These are phyloP conservation scores for Ptychodera flava DNA, from an alignment of 35 echinoderm and acorn worm genomes.

Conservation along the genomic window DNA sequence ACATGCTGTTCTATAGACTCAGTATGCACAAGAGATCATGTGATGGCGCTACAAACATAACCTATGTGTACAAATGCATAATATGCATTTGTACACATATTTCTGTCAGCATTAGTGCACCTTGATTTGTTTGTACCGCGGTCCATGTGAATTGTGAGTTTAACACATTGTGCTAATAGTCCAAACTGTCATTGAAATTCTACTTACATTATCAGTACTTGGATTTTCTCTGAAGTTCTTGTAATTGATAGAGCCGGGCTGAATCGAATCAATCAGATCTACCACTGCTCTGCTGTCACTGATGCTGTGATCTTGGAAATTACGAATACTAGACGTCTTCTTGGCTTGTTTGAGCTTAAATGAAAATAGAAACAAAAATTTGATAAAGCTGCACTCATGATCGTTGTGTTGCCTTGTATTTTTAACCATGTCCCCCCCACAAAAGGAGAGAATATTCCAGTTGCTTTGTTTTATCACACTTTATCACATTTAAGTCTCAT, in stretches of 20 bases:
- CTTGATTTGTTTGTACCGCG: background rate
- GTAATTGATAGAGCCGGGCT: slow-evolving; percentile 41
- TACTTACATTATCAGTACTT: slow-evolving; percentile 20
- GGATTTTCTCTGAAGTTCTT: slow-evolving; percentile 37
- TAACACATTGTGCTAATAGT: background rate
- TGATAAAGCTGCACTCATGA: slow-evolving; percentile 2
- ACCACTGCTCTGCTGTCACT: slow-evolving; percentile 39
- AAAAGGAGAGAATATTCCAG: no score
- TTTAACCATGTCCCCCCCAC: no score
- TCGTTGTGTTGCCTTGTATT: background rate
- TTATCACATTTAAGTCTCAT: no score
- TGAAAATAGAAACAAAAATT: background rate
- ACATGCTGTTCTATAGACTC: no score
- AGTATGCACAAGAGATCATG: no score
- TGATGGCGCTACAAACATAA: no score
- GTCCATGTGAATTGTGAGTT: background rate
- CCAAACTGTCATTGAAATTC: no score
- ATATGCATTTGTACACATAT: background rate
- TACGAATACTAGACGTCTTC: slow-evolving; percentile 25
- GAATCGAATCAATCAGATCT: slow-evolving; percentile 74
- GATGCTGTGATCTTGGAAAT: slow-evolving; percentile 61
- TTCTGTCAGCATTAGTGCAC: slow-evolving; percentile 32
- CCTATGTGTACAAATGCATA: no score
- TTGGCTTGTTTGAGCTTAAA: slow-evolving; percentile 23
- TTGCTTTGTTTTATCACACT: no score